These are phyloP conservation scores for Antrozous pallidus DNA, from an alignment of 2,797 vertebrate species.

Conservation along the genomic window DNA sequence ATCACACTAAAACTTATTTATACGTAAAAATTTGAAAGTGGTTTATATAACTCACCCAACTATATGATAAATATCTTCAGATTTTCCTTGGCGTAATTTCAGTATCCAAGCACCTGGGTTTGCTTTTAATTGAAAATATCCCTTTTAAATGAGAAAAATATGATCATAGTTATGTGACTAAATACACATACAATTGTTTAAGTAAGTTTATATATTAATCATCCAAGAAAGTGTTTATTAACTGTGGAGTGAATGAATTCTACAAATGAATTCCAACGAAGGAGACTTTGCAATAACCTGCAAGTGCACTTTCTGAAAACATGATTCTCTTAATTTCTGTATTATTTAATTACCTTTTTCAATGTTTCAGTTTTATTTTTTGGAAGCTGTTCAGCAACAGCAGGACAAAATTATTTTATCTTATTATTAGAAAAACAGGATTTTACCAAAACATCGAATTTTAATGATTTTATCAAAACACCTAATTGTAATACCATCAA, in stretches of 20 bases:
- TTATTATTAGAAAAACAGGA: constrained; percentile 2
- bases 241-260: not conserved
- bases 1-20: not conserved
- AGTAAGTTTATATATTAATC: not conserved
- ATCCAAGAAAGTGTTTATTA: not conserved
- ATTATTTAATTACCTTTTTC: not conserved
- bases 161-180: not conserved
- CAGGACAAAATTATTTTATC: not conserved
- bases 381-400: not conserved
- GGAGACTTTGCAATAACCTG: not conserved
- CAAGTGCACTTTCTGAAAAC: not conserved
- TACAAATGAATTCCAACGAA: constrained; percentile 32
- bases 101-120: constrained; percentile 95
- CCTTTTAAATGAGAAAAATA: constrained; percentile 82
- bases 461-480: not conserved
- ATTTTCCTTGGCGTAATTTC: constrained; percentile 92
- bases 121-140: constrained; percentile 98
- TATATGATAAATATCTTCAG: constrained; percentile 94
- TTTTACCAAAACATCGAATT: not conserved
- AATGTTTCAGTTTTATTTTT: not conserved
- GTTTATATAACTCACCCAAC: constrained; percentile 88
- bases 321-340: not conserved
- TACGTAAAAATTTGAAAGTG: constrained; percentile 10
- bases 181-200: not conserved
- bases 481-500: not conserved